phyloP scores from a whole-genome alignment of 2,888 invertebrate genomes.

The Hermaeophaga mercurialis region DNA sequence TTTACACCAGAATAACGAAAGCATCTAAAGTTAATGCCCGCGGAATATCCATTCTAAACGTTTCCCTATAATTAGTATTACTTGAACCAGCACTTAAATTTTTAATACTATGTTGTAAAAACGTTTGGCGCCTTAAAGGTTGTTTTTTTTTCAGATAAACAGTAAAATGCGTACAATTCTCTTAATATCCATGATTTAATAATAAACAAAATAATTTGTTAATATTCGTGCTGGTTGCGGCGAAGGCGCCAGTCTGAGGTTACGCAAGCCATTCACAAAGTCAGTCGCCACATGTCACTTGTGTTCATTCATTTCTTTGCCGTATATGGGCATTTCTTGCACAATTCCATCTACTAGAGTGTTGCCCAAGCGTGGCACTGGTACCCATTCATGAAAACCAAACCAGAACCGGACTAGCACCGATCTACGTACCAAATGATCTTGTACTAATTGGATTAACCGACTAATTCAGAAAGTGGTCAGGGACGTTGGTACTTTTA shows the following conservation, averaged over 20 bases:
- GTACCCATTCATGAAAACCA: conserved; percentile 27
- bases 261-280: conserved; percentile 48
- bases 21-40: too few species aligned
- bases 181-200: neutral
- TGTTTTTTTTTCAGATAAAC: too few species aligned
- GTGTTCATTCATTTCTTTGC: conserved; percentile 50
- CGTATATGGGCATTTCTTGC: conserved; percentile 51
- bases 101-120: too few species aligned
- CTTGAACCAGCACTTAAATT: too few species aligned
- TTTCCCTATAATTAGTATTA: too few species aligned
- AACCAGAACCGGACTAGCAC: conserved; percentile 14
- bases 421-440: too few species aligned
- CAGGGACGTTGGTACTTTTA: too few species aligned
- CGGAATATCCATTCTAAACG: too few species aligned
- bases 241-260: conserved; percentile 25
- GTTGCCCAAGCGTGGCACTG: conserved; percentile 32
- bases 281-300: conserved; percentile 44
- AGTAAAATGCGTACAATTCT: neutral
- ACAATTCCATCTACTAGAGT: conserved; percentile 43
- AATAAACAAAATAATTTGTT: conserved; percentile 4
- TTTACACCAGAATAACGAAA: too few species aligned
- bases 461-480: too few species aligned
- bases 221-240: neutral
- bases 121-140: too few species aligned
- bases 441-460: too few species aligned